Base-by-base conservation (phyloP, 2,113 vertebrate species). In the Dipodomys spectabilis region DNA sequence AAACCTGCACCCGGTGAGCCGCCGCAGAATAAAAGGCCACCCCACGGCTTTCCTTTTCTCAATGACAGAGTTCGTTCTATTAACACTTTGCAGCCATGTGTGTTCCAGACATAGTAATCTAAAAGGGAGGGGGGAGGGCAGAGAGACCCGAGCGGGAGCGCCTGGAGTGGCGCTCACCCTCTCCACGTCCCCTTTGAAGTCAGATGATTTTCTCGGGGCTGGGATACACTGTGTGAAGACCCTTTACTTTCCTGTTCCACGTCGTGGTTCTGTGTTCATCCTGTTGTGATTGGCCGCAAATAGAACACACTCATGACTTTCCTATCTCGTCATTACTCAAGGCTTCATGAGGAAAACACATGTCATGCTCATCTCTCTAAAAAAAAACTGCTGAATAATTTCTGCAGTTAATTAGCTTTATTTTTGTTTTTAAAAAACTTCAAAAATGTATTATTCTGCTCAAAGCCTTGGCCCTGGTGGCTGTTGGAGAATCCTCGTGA, bases 241-340 rank as follows among this genome's bases (percentile, higher is more conserved):
- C n/a, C 69, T 93, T 94, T 94, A 86, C 94, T 92, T 95, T 94
- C 87, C 73, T 86, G 94, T 95, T 92, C 91, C 95, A 90, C 92
- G 2, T 88, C 93, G 79, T 88, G 84, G 12, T 92, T 95, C 77
- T 90, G 67, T 88, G 94, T 85, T 88, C 92, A 88, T 90, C 83
- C 88, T 27, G 92, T 82, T 16, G 18, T 28, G 93, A 68, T 93
- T 67, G 39, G 62, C 92, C 90, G 75, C 92, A 97, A 96, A 95
- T 97, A 97, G 95, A 92, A 96, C 82, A 79, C 71, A 91, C 94
- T 94, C 85, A 90, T 94, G 95, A 96, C 95, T 97, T 96, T 53
- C 86, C 92, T 93, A 73, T 95, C 88, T 95, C 92, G 88, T 96
- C 92, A 96, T 96, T 95, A 95, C 88, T 95, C 96, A 96, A 92